A percentile compares a stretch with the other conserved stretches of the same genome.
These are phyloP conservation scores for Hetaerina americana DNA, from an alignment of 1,140 invertebrate species.

Conservation along the genomic window DNA sequence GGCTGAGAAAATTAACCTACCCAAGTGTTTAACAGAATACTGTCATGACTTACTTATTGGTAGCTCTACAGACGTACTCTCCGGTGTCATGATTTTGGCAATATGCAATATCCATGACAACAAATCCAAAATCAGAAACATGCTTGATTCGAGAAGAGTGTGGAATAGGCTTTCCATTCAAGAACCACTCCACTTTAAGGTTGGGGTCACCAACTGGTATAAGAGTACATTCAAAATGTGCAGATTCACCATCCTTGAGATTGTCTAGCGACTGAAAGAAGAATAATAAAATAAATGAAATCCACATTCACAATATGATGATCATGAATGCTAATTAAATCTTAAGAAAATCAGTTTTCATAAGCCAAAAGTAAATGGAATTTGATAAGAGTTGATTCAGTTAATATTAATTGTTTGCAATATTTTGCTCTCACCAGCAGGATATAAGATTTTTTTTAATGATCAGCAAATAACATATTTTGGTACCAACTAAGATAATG, in stretches of 20 bases:
- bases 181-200: constrained; percentile 93
- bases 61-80: constrained; percentile 79
- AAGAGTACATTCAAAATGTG: constrained; percentile 85
- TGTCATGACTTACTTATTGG: constrained; percentile 58
- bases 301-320: too few relatives aligned
- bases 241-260: constrained; percentile 80
- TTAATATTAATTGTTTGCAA: too few relatives aligned
- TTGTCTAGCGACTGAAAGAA: constrained; percentile 56
- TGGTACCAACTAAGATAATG: too few relatives aligned
- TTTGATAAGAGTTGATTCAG: too few relatives aligned
- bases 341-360: too few relatives aligned
- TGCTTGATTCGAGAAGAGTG: constrained; percentile 87
- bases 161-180: constrained; percentile 73
- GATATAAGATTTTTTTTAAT: too few relatives aligned
- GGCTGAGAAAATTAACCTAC: constrained; percentile 13
- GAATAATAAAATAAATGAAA: constrained; percentile 11
- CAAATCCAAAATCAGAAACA: constrained; percentile 91
- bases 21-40: too few relatives aligned
- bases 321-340: too few relatives aligned
- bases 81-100: constrained; percentile 88
- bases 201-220: constrained; percentile 84
- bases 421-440: too few relatives aligned
- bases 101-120: constrained; percentile 88
- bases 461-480: too few relatives aligned
- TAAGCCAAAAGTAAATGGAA: too few relatives aligned